Evolutionary conservation across 2,888 invertebrate species (phyloP).

Genomic region (Lasioglossum figueresi): DNA sequence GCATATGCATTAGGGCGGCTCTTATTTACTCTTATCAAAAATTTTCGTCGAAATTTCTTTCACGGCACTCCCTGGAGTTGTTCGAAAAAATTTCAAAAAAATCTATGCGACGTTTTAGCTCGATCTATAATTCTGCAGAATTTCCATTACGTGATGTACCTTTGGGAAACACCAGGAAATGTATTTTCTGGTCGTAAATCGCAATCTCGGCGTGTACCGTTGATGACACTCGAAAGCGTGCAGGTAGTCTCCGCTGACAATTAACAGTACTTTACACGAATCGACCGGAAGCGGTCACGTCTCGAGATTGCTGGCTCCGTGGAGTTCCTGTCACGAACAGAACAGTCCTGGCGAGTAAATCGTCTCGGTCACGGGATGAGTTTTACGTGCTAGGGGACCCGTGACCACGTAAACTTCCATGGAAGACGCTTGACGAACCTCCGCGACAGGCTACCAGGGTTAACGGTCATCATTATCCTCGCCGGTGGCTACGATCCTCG

Average conservation of each 20-base stretch:
- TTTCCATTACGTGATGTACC: background rate
- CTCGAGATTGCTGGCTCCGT: conserved; percentile 49
- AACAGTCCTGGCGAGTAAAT: conserved; percentile 63
- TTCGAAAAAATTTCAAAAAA: too few species aligned
- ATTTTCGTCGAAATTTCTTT: too few species aligned
- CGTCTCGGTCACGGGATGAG: conserved; percentile 68
- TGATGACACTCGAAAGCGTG: background rate
- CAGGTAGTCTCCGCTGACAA: conserved; percentile 35
- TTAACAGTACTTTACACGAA: conserved; percentile 60
- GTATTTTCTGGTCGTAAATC: background rate
- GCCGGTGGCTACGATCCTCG: conserved; percentile 59
- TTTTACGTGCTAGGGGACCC: conserved; percentile 53
- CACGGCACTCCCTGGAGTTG: too few species aligned
- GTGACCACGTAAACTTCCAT: conserved; percentile 50
- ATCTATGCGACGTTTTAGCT: too few species aligned
- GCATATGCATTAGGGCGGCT: background rate
- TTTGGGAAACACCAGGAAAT: background rate
- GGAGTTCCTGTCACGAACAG: conserved; percentile 61
- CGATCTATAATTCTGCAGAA: too few species aligned
- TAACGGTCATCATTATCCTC: conserved; percentile 76
- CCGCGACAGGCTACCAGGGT: conserved; percentile 68
- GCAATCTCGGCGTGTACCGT: background rate
- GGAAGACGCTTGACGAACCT: conserved; percentile 65
- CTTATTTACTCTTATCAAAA: too few species aligned
- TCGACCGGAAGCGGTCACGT: conserved; percentile 62